These are phyloP conservation scores for Neodon shergylaensis DNA, from an alignment of 2,113 vertebrate species.

Conservation along the genomic window DNA sequence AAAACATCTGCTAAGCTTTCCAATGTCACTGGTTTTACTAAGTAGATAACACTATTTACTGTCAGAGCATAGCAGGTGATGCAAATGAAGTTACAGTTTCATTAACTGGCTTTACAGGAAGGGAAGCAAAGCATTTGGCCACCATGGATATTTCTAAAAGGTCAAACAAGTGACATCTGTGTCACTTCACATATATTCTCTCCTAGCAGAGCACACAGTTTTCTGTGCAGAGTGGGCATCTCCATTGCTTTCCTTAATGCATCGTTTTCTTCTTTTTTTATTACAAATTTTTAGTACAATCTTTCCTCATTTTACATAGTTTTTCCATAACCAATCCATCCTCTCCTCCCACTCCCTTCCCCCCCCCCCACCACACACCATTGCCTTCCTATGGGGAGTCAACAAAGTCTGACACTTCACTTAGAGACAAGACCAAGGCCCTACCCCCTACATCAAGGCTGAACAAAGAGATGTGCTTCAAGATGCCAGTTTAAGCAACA, in stretches of 20 bases:
- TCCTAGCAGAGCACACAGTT: conserved; percentile 62
- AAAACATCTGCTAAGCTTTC: neutral
- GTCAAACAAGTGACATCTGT: conserved; percentile 64
- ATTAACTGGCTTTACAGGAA: conserved; percentile 67
- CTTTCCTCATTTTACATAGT: too few species aligned
- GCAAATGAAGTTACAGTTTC: conserved; percentile 68
- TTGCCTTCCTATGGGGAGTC: too few species aligned
- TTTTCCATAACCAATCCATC: too few species aligned
- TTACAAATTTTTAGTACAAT: too few species aligned
- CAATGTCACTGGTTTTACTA: conserved; percentile 49
- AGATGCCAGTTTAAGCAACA: too few species aligned
- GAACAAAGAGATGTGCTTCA: too few species aligned
- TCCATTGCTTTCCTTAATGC: conserved; percentile 74
- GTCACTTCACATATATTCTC: conserved; percentile 59
- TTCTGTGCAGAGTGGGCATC: conserved; percentile 25
- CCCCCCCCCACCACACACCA: too few species aligned
- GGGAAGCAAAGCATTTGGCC: conserved; percentile 55
- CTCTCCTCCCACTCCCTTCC: too few species aligned
- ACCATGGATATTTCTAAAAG: conserved; percentile 57
- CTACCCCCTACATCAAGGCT: too few species aligned
- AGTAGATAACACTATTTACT: neutral
- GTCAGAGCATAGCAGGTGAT: conserved; percentile 16
- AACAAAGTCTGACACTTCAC: too few species aligned
- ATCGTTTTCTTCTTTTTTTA: neutral
- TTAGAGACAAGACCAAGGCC: too few species aligned